Evolutionary conservation across 2,797 vertebrate species (phyloP).

Genomic region (Adelosebastes latens): DNA sequence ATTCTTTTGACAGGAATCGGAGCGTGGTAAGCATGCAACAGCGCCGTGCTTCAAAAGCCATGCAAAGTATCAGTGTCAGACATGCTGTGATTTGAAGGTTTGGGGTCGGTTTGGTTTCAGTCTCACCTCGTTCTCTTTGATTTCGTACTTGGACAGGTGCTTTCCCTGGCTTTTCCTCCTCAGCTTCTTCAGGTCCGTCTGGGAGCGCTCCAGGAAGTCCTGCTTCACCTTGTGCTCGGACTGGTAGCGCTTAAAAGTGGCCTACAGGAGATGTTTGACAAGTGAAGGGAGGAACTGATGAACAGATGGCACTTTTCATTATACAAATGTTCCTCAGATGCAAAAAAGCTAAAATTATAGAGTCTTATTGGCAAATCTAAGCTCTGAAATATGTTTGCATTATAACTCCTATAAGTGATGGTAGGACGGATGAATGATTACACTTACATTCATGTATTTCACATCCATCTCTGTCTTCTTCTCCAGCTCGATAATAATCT

Average conservation of each 20-base stretch:
- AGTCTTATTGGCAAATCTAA: not conserved
- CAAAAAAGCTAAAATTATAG: not conserved
- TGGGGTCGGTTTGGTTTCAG: not conserved
- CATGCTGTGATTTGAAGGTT: not conserved
- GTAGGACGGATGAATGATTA: not conserved
- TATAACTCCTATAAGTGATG: not conserved
- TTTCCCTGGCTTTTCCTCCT: slow-evolving; percentile 95
- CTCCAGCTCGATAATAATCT: slow-evolving; percentile 93
- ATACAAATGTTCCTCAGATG: not conserved
- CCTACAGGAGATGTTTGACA: slow-evolving; percentile 77
- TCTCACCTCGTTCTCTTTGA: slow-evolving; percentile 93
- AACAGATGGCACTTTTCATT: not conserved
- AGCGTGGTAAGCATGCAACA: not conserved
- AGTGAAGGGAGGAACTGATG: not conserved
- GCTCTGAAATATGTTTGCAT: not conserved
- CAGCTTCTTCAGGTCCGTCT: slow-evolving; percentile 95
- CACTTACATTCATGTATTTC: slow-evolving; percentile 97
- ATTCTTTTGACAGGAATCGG: not conserved
- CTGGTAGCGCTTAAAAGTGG: slow-evolving; percentile 96
- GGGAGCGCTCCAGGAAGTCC: slow-evolving; percentile 93
- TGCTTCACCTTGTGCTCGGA: slow-evolving; percentile 91
- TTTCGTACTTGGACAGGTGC: slow-evolving; percentile 89
- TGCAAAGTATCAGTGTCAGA: not conserved
- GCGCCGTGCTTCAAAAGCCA: not conserved
- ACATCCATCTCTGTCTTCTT: slow-evolving; percentile 97